phyloP scores from a whole-genome alignment of 2,797 vertebrate genomes.

The Crax fasciolata region DNA sequence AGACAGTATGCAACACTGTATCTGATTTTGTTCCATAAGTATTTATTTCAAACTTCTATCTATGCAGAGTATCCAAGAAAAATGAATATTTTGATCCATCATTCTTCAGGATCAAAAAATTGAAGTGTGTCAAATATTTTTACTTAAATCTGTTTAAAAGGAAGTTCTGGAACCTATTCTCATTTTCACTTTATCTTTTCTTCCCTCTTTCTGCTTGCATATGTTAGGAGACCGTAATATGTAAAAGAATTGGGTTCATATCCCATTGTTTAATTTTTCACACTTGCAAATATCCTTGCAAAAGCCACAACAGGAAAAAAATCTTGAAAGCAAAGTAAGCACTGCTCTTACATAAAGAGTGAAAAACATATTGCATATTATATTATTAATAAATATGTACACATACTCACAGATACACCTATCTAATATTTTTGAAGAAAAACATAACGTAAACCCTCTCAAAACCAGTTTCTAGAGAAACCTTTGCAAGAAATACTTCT shows the following conservation, averaged over 20 bases:
- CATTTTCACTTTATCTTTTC: not conserved
- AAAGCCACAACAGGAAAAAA: not conserved
- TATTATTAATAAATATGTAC: not conserved
- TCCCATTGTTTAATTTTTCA: not conserved
- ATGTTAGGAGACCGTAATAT: not conserved
- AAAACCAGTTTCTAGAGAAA: not conserved
- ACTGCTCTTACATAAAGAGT: not conserved
- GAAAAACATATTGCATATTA: not conserved
- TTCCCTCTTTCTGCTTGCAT: not conserved
- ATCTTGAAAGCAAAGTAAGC: not conserved
- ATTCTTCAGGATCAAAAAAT: not conserved
- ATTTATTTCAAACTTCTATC: not conserved
- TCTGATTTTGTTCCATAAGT: not conserved
- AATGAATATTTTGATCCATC: not conserved
- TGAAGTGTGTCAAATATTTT: not conserved
- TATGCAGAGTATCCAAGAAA: not conserved
- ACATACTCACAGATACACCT: rapidly evolving
- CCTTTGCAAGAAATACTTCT: not conserved
- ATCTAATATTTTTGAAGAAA: not conserved
- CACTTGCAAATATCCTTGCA: not conserved
- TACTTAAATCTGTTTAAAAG: not conserved
- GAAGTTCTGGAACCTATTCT: not conserved
- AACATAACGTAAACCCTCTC: not conserved
- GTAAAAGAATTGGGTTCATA: not conserved
- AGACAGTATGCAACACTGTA: not conserved